phyloP scores from a whole-genome alignment of 2,797 vertebrate genomes.

The Salmo trutta region DNA sequence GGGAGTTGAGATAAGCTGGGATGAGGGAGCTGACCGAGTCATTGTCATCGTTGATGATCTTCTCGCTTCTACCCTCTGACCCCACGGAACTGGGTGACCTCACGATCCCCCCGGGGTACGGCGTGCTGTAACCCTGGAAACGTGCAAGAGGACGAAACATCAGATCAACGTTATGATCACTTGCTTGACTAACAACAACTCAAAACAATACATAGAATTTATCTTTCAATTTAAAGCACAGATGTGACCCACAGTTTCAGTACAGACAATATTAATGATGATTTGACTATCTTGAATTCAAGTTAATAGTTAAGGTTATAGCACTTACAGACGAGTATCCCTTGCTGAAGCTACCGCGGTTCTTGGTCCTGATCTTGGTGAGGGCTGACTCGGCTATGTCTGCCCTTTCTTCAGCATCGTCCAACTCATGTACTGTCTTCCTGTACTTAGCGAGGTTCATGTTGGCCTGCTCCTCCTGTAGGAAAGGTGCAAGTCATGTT shows the following conservation, averaged over 20 bases:
- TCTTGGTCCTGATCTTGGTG: constrained; percentile 81
- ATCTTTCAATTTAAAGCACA: background rate
- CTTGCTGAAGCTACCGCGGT: constrained; percentile 80
- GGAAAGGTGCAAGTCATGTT: background rate
- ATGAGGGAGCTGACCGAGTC: constrained; percentile 81
- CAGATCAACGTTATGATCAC: background rate
- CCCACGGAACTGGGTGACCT: constrained; percentile 78
- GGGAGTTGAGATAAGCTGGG: constrained; percentile 81
- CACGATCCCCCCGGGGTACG: constrained; percentile 67
- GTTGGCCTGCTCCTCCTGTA: constrained; percentile 82
- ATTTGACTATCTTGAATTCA: no score
- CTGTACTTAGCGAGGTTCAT: constrained; percentile 82
- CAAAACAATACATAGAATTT: background rate
- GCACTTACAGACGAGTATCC: constrained; percentile 80
- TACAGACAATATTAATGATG: background rate
- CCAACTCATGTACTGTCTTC: constrained; percentile 81
- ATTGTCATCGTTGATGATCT: constrained; percentile 75
- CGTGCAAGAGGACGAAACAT: background rate
- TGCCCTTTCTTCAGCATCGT: constrained; percentile 80
- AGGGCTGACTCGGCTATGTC: constrained; percentile 81
- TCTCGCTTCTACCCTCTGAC: constrained; percentile 79
- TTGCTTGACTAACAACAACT: background rate
- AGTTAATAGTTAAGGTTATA: background rate
- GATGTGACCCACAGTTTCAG: background rate
- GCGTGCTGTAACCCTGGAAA: constrained; percentile 80